Base-by-base conservation (phyloP, 1,140 invertebrate genomes). In the Drosophila nasuta region DNA sequence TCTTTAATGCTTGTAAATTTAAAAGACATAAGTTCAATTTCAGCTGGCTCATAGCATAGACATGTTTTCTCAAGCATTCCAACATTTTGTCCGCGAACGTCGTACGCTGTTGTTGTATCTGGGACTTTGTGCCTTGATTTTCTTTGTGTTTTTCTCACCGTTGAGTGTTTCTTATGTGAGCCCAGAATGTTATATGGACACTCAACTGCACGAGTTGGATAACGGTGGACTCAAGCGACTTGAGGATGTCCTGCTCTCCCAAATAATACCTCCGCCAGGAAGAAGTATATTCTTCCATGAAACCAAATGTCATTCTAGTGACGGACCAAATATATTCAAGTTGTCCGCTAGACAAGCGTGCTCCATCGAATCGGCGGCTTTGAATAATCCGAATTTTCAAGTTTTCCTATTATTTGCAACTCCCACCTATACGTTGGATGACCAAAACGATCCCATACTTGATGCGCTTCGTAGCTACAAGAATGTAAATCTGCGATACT, bases 281-380 rank as follows among this genome's bases (percentile, higher is more conserved):
- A 93, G 71, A 7, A 93, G 91, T 48, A 95, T 95, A 51, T 95
- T 95, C 70, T 95, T 95, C 67, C 93, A 94, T 46, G 94, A 95
- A 76, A 95, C 94, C 1, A 94, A 93, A 0, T 94, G 94, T 41
- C 66, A 79, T 51, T 52, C 49, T 17, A 35, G 48, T 0, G 46
- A 72, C 3, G 8, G 15, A 5, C 11, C 5, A n/a, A 10, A 59
- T 0, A 57, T 54, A 10, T 46, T 85, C 17, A 59, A 91, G 7
- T 75, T 95, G 17, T 94, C 91, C 20, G 65, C 93, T 0, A 91
- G 95, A 15, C 94, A 96, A 79, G 95, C 95, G 0, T 96, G 95
- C 77, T 94, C 95, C 0, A 94, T 96, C 1, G 95, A 96, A 92
- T 96, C 95, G 0, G 95, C 95, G 0, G 95, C 95, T 1, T 79